Evolutionary conservation across 2,797 vertebrate species (phyloP), one percentile per base, ranked within the genome.

Genomic region (Hemibagrus guttatus): DNA sequence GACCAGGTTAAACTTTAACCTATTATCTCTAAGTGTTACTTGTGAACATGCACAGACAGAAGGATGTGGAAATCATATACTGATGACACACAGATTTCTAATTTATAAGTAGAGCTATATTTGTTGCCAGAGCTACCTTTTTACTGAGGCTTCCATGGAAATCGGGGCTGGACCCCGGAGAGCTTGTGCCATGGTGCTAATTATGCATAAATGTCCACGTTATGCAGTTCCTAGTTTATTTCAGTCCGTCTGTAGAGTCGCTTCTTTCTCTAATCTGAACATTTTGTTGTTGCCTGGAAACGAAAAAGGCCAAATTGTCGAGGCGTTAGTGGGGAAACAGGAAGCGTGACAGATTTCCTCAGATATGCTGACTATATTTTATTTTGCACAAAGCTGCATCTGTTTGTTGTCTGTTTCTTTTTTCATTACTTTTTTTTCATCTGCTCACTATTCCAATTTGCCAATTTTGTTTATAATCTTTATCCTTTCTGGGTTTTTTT

Each of bases 151-250:
- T 89, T 89, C 87, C 90, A 89, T 89, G 89, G 87, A 83, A 87
- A 87, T 90, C 84, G 75, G 93, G 92, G 93, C 93, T 88, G 93
- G 93, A 84, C 90, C 92, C 91, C 90, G 87, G 91, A 89, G 86
- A 88, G 89, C 87, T 90, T 88, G 90, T 90, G 88, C 89, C 91
- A 91, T 89, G 87, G 86, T 87, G 84, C 84, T 89, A 85, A 75
- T 87, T 75, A 82, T 85, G 87, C 87, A 85, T 23, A 52, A 35
- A 72, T 54, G 83, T 87, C 88, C 83, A 76, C 76, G 81, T 84
- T 74, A 78, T 49, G 46, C 88, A 39, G 58, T n/a, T 63, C 28
- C 19, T 9, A 28, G 42, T 87, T 59, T 52, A 6, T 59, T 58
- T 81, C 80, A 63, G 84, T 83, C n/a, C 35, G 35, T 21, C 17